phyloP scores from a whole-genome alignment of 2,888 invertebrate species.

The Synanthedon tipuliformis region DNA sequence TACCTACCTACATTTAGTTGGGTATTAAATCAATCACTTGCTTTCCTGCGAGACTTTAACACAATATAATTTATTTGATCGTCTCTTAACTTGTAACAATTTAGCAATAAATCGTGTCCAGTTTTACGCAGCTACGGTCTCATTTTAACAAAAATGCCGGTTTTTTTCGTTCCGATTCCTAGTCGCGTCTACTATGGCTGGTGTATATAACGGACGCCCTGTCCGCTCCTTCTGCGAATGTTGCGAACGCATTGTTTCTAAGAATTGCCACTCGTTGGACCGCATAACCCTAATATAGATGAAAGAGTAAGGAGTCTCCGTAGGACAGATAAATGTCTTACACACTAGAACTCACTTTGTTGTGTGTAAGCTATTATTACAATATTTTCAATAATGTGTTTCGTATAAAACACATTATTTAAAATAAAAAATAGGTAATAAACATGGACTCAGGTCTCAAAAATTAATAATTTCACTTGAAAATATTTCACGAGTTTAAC shows the following conservation, averaged over 20 bases:
- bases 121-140: slow-evolving; percentile 40
- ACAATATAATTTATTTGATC: background rate
- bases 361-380: background rate
- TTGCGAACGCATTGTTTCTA: slow-evolving; percentile 58
- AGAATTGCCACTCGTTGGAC: slow-evolving; percentile 50
- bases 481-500: too few relatives aligned
- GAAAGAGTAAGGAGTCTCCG: background rate
- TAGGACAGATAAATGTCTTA: background rate
- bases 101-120: slow-evolving; percentile 49
- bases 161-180: slow-evolving; percentile 61
- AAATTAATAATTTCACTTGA: too few relatives aligned
- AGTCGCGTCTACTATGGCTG: slow-evolving; percentile 43
- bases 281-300: slow-evolving; percentile 17
- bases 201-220: slow-evolving; percentile 44
- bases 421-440: too few relatives aligned
- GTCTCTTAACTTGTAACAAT: slow-evolving; percentile 40
- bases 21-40: too few relatives aligned
- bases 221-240: slow-evolving; percentile 62
- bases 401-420: too few relatives aligned
- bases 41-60: too few relatives aligned
- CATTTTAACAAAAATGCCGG: slow-evolving; percentile 56
- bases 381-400: too few relatives aligned
- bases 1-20: too few relatives aligned
- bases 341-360: background rate
- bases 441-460: too few relatives aligned